Evolutionary conservation across 2,888 invertebrate species (phyloP), one percentile per base, ranked within the genome.

Genomic region (Macrostomum cliftonense): DNA sequence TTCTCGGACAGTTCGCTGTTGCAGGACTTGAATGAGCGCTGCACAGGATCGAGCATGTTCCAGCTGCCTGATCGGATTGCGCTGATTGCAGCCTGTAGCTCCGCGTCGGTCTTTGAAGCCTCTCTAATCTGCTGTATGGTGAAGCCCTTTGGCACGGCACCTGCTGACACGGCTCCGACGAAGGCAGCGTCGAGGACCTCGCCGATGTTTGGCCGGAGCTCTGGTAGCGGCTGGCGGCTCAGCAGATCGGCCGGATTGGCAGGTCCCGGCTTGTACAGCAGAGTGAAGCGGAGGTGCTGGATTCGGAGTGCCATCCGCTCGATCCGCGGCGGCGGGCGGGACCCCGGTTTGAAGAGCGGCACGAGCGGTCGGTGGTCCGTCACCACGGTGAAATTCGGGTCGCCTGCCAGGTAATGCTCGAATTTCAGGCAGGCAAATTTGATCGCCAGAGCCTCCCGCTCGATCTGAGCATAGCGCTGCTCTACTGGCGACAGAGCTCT

Each of bases 321-420:
- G 9, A 63, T 53, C n/a, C 58, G 43, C 28, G 57, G 46, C 51
- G 56, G 51, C 5, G 59, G 58, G 50, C 56, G 59, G 2, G 58
- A 57, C 14, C 19, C 56, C 14, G 53, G 47, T 2, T 55, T 57
- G 14, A 57, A 58, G 12, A 62, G 56, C 13, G 51, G 52, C 37
- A 54, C 49, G 11, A 63, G 39, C 12, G 61, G 58, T 50, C 58
- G 58, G 49, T 61, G 61, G 45, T 61, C 60, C 11, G 57, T 58
- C 42, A 56, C 37, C 1, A 63, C 43, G 1, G 42, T 54, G 48
- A 63, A 58, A 9, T 40, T 16, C 21, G 50, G 45, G 12, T n/a
- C 50, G 28, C 61, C 62, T 47, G 53, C 55, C 7, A 62, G 42
- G 17, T 54, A 44, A 19, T 39, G 20, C 12, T 20, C 12, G 14